Evolutionary conservation across 2,888 invertebrate species (phyloP).

Genomic region (Lissonota sp.): DNA sequence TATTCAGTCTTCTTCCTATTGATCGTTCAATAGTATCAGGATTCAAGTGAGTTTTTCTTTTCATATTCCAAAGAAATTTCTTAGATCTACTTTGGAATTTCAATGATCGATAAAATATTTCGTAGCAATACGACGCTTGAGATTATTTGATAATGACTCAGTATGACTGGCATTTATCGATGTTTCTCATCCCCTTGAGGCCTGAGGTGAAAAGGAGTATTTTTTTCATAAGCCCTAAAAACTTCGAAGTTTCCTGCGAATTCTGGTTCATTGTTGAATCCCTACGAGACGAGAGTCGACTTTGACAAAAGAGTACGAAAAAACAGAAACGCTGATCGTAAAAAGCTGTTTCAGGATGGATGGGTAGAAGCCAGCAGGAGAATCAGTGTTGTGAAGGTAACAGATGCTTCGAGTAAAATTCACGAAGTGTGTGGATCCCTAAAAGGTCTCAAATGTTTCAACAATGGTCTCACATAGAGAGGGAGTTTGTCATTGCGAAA

Average conservation of each 20-base stretch:
- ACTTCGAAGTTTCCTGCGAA: too few species aligned
- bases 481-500: slow-evolving; percentile 39
- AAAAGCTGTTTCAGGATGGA: slow-evolving; percentile 13
- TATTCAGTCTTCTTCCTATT: slow-evolving; percentile 8
- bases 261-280: too few species aligned
- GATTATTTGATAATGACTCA: too few species aligned
- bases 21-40: not conserved
- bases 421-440: slow-evolving; percentile 40
- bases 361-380: slow-evolving; percentile 27
- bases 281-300: too few species aligned
- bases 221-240: too few species aligned
- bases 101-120: slow-evolving; percentile 5
- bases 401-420: slow-evolving; percentile 63
- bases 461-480: slow-evolving; percentile 44
- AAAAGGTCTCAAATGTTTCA: slow-evolving; percentile 60
- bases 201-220: too few species aligned
- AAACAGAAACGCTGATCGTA: too few species aligned
- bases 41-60: slow-evolving; percentile 4
- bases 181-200: too few species aligned
- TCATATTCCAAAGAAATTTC: not conserved
- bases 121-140: too few species aligned
- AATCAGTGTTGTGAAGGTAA: slow-evolving; percentile 64
- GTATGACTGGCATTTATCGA: too few species aligned
- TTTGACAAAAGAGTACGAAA: too few species aligned
- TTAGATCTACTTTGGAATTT: not conserved